These are phyloP conservation scores for Tamias sibiricus DNA, from an alignment of 2,113 vertebrate species.

Conservation along the genomic window DNA sequence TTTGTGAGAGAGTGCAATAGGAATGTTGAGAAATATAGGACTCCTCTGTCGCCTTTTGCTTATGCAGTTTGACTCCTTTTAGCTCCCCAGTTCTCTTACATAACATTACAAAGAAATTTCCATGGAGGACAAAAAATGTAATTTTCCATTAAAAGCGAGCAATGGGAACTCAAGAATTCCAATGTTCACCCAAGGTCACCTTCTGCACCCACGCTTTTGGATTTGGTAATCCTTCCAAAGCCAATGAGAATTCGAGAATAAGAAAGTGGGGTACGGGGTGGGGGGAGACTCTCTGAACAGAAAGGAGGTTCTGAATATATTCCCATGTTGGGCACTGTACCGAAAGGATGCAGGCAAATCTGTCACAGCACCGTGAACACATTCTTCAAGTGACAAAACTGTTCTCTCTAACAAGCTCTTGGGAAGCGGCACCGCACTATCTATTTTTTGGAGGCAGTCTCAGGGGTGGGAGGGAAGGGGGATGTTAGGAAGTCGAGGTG, in stretches of 20 bases:
- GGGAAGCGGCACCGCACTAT: not conserved
- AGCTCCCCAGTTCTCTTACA: not conserved
- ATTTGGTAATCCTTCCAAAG: not conserved
- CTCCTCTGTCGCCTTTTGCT: not conserved
- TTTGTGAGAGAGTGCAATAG: not conserved
- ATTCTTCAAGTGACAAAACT: constrained; percentile 62
- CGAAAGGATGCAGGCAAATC: constrained; percentile 29
- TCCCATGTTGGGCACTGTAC: not conserved
- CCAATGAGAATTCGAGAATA: constrained; percentile 17
- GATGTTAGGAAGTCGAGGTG: not conserved
- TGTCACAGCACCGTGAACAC: constrained; percentile 40
- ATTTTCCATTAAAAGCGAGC: not conserved
- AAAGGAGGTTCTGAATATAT: constrained; percentile 19
- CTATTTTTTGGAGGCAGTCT: constrained; percentile 4
- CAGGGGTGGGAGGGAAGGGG: not conserved
- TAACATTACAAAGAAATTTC: not conserved
- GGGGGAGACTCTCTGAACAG: not conserved
- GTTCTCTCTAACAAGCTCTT: constrained; percentile 41
- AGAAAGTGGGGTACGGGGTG: not conserved
- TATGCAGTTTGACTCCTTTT: not conserved
- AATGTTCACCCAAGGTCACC: not conserved
- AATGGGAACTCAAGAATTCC: not conserved
- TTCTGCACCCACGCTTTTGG: not conserved
- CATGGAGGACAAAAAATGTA: not conserved
- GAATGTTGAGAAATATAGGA: not conserved